Percentiles rank a stretch among this genome's conserved stretches.
Evolutionary conservation across 2,888 invertebrate species (phyloP).

Genomic region (Ceraclea dissimilis): DNA sequence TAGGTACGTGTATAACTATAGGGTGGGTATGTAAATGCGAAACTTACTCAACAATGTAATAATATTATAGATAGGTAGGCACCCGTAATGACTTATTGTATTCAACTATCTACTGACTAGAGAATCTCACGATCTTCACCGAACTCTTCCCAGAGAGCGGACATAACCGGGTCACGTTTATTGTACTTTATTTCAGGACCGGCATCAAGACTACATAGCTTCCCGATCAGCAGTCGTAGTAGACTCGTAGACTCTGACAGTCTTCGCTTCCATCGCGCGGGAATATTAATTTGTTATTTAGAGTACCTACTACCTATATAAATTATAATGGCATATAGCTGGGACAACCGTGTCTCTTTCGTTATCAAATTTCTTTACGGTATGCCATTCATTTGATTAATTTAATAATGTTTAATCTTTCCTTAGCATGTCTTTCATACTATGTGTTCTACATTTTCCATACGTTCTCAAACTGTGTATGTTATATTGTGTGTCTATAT

Average conservation of each 20-base stretch:
- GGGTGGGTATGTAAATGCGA: too few relatives aligned
- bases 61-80: too few relatives aligned
- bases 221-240: neutral
- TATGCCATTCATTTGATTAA: too few relatives aligned
- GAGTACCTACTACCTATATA: too few relatives aligned
- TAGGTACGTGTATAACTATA: too few relatives aligned
- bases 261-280: slow-evolving; percentile 3
- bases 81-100: too few relatives aligned
- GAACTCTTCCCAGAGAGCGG: neutral
- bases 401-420: neutral
- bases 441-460: neutral
- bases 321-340: slow-evolving; percentile 69
- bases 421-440: neutral
- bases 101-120: too few relatives aligned
- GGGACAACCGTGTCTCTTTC: slow-evolving; percentile 78
- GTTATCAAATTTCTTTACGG: slow-evolving; percentile 76
- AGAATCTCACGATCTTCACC: neutral
- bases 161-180: slow-evolving; percentile 20
- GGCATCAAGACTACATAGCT: neutral
- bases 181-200: slow-evolving; percentile 16
- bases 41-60: too few relatives aligned
- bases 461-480: neutral
- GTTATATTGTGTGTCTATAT: neutral
- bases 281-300: neutral
- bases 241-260: slow-evolving; percentile 2